phyloP scores from a whole-genome alignment of 2,888 invertebrate genomes.

The Rhopalosiphum nymphaeae region DNA sequence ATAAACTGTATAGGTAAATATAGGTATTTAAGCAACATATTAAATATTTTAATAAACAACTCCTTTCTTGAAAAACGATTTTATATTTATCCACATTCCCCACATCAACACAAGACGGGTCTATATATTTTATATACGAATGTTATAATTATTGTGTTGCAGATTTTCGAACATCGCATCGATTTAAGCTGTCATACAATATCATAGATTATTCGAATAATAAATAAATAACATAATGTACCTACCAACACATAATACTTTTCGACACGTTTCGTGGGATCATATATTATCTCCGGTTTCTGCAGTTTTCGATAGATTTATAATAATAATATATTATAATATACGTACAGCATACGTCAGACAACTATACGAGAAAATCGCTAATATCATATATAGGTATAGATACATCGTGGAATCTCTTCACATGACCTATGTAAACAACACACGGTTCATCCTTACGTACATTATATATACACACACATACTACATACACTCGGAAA shows the following conservation, averaged over 20 bases:
- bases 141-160: neutral
- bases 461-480: neutral
- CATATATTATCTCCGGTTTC: slow-evolving; percentile 2
- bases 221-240: neutral
- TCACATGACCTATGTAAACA: neutral
- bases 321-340: neutral
- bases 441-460: neutral
- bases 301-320: neutral
- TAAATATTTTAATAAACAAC: neutral
- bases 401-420: neutral
- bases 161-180: neutral
- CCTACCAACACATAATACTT: neutral
- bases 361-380: neutral
- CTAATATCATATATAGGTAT: neutral
- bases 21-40: neutral
- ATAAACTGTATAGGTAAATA: neutral
- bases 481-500: neutral
- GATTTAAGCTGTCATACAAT: neutral
- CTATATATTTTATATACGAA: neutral
- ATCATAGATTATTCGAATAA: neutral
- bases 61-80: neutral
- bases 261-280: neutral
- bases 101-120: neutral
- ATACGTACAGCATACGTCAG: neutral
- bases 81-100: neutral